Evolutionary conservation across 2,113 vertebrate species (phyloP).

Genomic region (Paramisgurnus dabryanus): DNA sequence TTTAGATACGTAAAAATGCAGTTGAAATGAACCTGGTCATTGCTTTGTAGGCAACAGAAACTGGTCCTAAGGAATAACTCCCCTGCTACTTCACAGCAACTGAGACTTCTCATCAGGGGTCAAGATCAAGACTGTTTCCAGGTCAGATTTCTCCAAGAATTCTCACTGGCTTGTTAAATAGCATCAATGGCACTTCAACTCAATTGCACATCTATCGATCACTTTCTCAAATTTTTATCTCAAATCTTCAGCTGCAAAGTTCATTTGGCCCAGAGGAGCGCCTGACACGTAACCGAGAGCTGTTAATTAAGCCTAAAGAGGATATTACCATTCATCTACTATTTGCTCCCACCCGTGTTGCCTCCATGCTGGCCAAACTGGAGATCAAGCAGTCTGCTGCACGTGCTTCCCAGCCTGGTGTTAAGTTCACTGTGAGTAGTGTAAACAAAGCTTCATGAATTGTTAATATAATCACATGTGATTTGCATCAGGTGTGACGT

Average conservation of each 20-base stretch:
- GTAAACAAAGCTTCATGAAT: not conserved
- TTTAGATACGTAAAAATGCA: not conserved
- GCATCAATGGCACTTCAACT: not conserved
- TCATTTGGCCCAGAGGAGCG: constrained; percentile 88
- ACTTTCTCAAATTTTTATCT: not conserved
- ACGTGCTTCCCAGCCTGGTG: constrained; percentile 79
- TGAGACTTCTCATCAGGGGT: constrained; percentile 88
- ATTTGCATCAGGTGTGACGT: too few relatives aligned
- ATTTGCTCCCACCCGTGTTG: constrained; percentile 89
- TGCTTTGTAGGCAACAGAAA: constrained; percentile 83
- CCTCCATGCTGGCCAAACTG: constrained; percentile 92
- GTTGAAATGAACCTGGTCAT: not conserved
- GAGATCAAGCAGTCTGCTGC: constrained; percentile 93
- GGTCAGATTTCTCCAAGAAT: constrained; percentile 66
- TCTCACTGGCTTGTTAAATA: not conserved
- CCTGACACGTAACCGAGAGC: constrained; percentile 82
- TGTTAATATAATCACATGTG: too few relatives aligned
- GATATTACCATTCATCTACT: constrained; percentile 83
- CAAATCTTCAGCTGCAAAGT: constrained; percentile 82
- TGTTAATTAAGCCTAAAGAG: constrained; percentile 86
- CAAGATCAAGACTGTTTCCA: constrained; percentile 97
- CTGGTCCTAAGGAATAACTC: constrained; percentile 90
- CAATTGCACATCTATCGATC: not conserved
- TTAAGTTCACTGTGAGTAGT: constrained; percentile 91
- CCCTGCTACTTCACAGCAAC: constrained; percentile 75